Evolutionary conservation across 2,113 vertebrate species (phyloP).

Genomic region (Triplophysa dalaica): DNA sequence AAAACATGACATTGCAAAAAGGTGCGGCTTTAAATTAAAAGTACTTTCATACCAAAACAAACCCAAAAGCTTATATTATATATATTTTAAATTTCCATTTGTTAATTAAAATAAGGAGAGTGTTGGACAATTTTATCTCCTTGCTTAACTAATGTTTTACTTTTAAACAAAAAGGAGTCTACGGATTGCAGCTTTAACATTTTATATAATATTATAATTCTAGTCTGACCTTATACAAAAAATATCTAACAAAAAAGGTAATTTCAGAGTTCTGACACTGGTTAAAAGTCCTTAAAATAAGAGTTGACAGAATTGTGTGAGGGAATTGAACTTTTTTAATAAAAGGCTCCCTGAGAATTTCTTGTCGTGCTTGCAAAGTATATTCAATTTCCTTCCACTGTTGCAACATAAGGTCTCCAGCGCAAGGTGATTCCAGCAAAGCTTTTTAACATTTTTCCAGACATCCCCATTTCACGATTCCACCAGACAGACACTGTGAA

Average conservation of each 20-base stretch:
- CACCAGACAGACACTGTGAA: not conserved
- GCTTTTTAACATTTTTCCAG: slow-evolving; percentile 26
- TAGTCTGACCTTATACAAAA: not conserved
- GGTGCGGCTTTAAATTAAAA: too few relatives aligned
- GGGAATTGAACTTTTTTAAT: not conserved
- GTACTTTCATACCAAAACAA: too few relatives aligned
- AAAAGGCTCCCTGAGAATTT: slow-evolving; percentile 21
- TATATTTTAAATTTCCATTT: too few relatives aligned
- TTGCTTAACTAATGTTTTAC: too few relatives aligned
- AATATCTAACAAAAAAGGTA: not conserved
- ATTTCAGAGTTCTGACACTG: not conserved
- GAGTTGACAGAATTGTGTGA: not conserved
- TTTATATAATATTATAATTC: too few relatives aligned
- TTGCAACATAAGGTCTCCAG: not conserved
- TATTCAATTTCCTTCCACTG: not conserved
- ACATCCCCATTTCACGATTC: not conserved
- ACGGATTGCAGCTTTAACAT: too few relatives aligned
- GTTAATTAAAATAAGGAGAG: too few relatives aligned
- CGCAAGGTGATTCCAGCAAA: not conserved
- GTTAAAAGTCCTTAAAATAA: not conserved
- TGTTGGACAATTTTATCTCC: too few relatives aligned
- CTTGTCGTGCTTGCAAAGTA: slow-evolving; percentile 1
- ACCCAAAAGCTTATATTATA: too few relatives aligned
- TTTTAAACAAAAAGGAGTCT: too few relatives aligned
- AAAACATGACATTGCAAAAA: too few relatives aligned